Percentiles rank a stretch among this genome's conserved stretches.
These are phyloP conservation scores for Pseudomyrmex gracilis DNA, from an alignment of 1,140 invertebrate species.

Conservation along the genomic window DNA sequence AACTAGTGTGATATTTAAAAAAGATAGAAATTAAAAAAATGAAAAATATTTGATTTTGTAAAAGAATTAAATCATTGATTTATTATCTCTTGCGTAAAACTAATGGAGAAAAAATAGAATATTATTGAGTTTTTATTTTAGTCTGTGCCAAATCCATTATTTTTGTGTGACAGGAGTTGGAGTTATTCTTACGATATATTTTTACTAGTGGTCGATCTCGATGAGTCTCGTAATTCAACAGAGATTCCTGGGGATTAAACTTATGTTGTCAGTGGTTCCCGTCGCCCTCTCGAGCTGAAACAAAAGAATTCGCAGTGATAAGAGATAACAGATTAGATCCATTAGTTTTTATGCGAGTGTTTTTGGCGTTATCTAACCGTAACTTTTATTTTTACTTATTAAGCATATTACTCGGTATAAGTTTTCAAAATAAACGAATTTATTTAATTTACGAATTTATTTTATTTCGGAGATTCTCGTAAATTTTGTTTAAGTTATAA, in stretches of 20 bases:
- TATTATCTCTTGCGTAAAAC: not conserved
- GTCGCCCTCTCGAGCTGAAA: constrained; percentile 28
- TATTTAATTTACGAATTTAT: not conserved
- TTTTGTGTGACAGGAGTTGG: not conserved
- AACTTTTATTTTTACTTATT: not conserved
- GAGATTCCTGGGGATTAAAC: not conserved
- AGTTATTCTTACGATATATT: constrained; percentile 29
- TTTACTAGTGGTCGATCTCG: not conserved
- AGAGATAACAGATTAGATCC: constrained; percentile 24
- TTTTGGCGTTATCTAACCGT: not conserved
- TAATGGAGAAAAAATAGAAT: not conserved
- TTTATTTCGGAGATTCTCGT: too few species aligned
- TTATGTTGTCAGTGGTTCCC: constrained; percentile 1
- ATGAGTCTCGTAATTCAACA: not conserved
- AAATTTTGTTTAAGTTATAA: too few species aligned
- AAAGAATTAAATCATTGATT: not conserved
- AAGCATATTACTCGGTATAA: not conserved
- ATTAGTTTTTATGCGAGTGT: not conserved
- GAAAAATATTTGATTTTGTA: too few species aligned
- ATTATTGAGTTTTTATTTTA: not conserved
- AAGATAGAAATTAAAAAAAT: too few species aligned
- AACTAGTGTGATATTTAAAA: too few species aligned
- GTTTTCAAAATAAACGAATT: not conserved
- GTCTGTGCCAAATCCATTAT: constrained; percentile 18
- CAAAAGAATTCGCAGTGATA: constrained; percentile 22